These are phyloP conservation scores for Omphaloscelis lunosa DNA, from an alignment of 2,888 invertebrate species.

Conservation along the genomic window DNA sequence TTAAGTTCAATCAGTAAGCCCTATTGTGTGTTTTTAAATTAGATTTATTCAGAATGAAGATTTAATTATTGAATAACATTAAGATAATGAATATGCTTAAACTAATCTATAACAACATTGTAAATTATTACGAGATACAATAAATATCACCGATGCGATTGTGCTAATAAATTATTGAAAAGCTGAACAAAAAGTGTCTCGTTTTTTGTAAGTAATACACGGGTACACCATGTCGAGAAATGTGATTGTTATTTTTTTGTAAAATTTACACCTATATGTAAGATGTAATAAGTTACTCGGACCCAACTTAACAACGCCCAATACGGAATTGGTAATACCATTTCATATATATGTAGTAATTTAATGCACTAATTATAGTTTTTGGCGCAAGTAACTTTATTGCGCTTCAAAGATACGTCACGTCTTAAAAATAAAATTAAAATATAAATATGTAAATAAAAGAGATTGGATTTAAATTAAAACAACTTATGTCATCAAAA, in stretches of 20 bases:
- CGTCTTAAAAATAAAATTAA: slow-evolving; percentile 16
- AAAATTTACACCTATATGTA: neutral
- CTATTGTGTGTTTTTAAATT: slow-evolving; percentile 59
- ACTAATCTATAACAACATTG: slow-evolving; percentile 28
- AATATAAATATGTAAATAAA: slow-evolving; percentile 1
- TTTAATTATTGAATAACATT: slow-evolving; percentile 55
- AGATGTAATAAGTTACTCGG: neutral
- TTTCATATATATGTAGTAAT: neutral
- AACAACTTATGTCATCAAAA: slow-evolving; percentile 66
- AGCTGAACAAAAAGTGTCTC: slow-evolving; percentile 11
- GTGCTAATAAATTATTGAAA: slow-evolving; percentile 38
- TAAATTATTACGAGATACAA: slow-evolving; percentile 48
- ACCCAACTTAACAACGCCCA: neutral
- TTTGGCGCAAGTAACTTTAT: slow-evolving; percentile 7
- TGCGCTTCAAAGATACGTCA: slow-evolving; percentile 8
- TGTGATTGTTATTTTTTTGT: neutral
- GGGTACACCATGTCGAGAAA: neutral
- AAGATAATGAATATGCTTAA: slow-evolving; percentile 34
- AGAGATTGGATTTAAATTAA: slow-evolving; percentile 46
- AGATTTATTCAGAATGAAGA: slow-evolving; percentile 55
- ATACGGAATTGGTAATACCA: neutral
- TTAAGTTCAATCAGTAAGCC: slow-evolving; percentile 65
- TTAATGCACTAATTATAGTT: neutral
- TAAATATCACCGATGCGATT: slow-evolving; percentile 26
- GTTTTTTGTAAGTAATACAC: neutral